Evolutionary conservation across 2,113 vertebrate species (phyloP).

Genomic region (Mustela lutreola): DNA sequence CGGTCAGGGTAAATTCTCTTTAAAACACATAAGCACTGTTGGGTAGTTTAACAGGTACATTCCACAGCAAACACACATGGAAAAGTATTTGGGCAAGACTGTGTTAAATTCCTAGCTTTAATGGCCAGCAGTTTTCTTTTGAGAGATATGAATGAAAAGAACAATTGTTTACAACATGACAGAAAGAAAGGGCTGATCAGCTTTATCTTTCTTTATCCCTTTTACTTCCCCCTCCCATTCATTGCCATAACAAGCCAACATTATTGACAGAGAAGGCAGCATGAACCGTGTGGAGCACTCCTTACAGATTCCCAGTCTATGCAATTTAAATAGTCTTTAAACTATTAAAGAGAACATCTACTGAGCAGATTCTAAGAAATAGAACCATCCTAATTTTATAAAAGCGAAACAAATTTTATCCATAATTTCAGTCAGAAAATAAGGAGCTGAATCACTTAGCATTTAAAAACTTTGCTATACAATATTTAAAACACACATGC

Average conservation of each 20-base stretch:
- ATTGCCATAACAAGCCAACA: not conserved
- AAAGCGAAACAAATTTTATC: conserved; percentile 35
- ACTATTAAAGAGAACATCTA: not conserved
- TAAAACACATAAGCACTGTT: not conserved
- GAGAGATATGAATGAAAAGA: conserved; percentile 16
- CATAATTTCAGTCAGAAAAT: not conserved
- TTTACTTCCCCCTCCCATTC: not conserved
- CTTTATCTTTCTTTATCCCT: not conserved
- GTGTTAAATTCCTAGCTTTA: not conserved
- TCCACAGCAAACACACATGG: not conserved
- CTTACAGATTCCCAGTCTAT: not conserved
- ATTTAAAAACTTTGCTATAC: not conserved
- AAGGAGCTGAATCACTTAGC: not conserved
- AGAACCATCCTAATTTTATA: not conserved
- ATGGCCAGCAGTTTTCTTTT: not conserved
- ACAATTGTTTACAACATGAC: not conserved
- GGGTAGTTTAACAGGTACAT: not conserved
- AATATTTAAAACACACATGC: not conserved
- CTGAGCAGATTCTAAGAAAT: conserved; percentile 8
- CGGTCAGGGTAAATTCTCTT: not conserved
- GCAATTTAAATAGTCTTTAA: not conserved
- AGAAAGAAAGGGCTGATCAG: not conserved
- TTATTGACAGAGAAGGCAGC: not conserved
- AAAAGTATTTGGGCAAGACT: not conserved
- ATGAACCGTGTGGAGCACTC: not conserved